Conservation (phyloP, 2,888 invertebrate species). For the Lymantria monacha region DNA sequence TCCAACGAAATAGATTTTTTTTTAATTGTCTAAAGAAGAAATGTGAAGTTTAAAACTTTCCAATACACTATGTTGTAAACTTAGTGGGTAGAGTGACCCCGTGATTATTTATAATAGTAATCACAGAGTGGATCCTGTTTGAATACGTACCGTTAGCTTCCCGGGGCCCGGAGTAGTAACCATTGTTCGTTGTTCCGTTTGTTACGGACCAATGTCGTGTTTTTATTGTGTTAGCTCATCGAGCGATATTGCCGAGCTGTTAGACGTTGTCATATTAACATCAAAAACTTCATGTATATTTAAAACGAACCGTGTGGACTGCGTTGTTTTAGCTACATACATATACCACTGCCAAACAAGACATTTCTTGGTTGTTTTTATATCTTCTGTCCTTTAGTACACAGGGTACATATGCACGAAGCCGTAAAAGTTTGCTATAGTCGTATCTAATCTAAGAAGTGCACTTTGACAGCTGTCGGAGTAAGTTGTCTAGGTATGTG, state of each 20-base stretch:
- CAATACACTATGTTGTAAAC: not conserved
- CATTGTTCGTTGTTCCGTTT: conserved; percentile 50
- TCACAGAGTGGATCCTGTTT: conserved; percentile 35
- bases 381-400: too few species aligned
- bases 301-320: too few species aligned
- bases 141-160: conserved; percentile 52
- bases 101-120: conserved; percentile 27
- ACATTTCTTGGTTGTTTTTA: too few species aligned
- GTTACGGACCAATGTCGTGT: conserved; percentile 47
- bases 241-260: conserved; percentile 14
- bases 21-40: not conserved
- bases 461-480: too few species aligned
- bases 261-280: conserved; percentile 16
- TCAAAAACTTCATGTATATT: too few species aligned
- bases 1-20: too few species aligned
- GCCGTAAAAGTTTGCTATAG: too few species aligned
- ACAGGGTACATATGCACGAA: too few species aligned
- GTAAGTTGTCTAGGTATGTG: too few species aligned
- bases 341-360: too few species aligned
- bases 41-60: not conserved
- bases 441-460: too few species aligned
- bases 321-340: too few species aligned
- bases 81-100: conserved; percentile 10
- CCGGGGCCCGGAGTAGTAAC: conserved; percentile 39
- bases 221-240: conserved; percentile 15